phyloP scores from a whole-genome alignment of 2,797 vertebrate genomes.

The Enteromius paludinosus region DNA sequence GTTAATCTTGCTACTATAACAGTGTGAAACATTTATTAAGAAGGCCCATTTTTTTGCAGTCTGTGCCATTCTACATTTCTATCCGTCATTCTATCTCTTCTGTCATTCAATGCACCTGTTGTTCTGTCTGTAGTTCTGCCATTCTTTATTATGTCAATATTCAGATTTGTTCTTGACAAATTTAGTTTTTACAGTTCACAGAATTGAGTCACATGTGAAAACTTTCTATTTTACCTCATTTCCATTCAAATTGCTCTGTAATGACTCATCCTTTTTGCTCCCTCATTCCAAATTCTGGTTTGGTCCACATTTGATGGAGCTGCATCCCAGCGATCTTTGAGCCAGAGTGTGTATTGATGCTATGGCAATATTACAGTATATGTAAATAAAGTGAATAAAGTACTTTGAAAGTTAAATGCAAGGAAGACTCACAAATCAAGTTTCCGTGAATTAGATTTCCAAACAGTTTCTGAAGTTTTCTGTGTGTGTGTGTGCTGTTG shows the following conservation, averaged over 20 bases:
- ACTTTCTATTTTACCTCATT: background rate
- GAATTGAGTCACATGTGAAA: too few relatives aligned
- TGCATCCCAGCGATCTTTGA: background rate
- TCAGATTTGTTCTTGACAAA: background rate
- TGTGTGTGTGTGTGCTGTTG: background rate
- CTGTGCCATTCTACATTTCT: background rate
- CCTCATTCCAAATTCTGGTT: background rate
- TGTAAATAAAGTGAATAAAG: too few relatives aligned
- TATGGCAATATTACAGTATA: background rate
- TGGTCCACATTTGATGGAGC: background rate
- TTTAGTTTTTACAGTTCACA: background rate
- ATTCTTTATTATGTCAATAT: background rate
- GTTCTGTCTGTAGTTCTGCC: background rate
- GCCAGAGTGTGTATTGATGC: background rate
- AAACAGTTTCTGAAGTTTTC: background rate
- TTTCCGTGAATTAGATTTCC: background rate
- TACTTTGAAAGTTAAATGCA: background rate
- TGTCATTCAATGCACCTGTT: background rate
- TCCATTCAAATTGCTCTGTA: background rate
- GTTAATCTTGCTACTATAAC: background rate
- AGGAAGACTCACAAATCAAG: background rate
- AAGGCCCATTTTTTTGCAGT: background rate
- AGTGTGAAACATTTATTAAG: background rate
- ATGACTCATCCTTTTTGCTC: background rate
- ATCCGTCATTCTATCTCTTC: background rate